Percentiles rank a stretch among this genome's conserved stretches.
Evolutionary conservation across 37 sponge, comb jelly and placozoan species (phyloP).

Genomic region (Petrosia ficiformis): DNA sequence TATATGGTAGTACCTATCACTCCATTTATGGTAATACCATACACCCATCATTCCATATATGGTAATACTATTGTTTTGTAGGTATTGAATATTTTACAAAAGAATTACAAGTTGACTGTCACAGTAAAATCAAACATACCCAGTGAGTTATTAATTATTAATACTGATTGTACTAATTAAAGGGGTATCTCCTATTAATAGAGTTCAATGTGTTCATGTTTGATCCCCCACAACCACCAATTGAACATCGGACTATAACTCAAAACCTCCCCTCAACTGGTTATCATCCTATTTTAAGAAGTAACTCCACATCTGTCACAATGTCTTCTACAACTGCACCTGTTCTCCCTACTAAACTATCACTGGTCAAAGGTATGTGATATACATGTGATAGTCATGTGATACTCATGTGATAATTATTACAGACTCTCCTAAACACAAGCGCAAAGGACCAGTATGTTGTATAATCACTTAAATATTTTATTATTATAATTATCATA

Average conservation of each 20-base stretch:
- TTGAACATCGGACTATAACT: too few species aligned
- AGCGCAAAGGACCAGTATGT: neutral
- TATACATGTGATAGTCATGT: neutral
- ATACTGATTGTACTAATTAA: neutral
- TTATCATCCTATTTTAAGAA: too few species aligned
- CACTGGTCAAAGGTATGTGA: neutral
- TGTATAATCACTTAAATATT: neutral
- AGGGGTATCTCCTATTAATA: constrained; percentile 2
- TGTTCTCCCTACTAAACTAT: too few species aligned
- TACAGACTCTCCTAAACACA: neutral
- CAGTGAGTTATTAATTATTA: constrained; percentile 10
- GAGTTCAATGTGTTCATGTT: constrained; percentile 52
- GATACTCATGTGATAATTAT: neutral
- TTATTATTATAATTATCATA: neutral
- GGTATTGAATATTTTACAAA: constrained; percentile 43
- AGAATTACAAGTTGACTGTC: constrained; percentile 54
- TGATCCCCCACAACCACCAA: constrained; percentile 37
- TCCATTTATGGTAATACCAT: too few species aligned
- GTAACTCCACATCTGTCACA: too few species aligned
- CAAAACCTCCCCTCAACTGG: too few species aligned
- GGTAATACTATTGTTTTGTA: too few species aligned
- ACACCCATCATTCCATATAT: too few species aligned
- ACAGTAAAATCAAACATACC: constrained; percentile 47
- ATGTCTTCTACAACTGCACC: too few species aligned
- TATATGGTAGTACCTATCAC: too few species aligned